These are phyloP conservation scores for Macroramphosus scolopax DNA, from an alignment of 2,797 vertebrate genomes.

Conservation along the genomic window DNA sequence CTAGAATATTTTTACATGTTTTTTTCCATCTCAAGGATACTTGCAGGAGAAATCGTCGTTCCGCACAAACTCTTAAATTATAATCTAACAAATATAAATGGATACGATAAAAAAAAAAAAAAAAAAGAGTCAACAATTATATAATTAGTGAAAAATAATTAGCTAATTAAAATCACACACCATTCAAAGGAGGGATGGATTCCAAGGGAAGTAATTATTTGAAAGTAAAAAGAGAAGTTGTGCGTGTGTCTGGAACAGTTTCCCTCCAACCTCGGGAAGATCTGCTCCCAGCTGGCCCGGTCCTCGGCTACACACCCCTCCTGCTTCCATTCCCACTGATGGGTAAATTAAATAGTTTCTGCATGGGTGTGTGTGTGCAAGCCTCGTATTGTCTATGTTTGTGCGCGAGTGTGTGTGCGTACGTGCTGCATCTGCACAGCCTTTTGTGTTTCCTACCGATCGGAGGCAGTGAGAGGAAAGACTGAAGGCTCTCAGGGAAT, in stretches of 20 bases:
- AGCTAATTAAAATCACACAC: slow-evolving; percentile 5
- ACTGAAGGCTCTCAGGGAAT: slow-evolving; percentile 45
- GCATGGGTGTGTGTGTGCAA: slow-evolving; percentile 6
- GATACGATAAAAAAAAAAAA: background rate
- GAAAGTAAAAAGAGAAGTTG: background rate
- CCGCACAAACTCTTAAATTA: background rate
- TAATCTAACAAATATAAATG: slow-evolving; percentile 1
- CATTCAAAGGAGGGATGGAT: slow-evolving; percentile 1
- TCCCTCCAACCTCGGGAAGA: slow-evolving; percentile 30
- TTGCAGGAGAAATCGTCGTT: no score
- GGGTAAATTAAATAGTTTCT: slow-evolving; percentile 35
- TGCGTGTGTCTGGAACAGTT: slow-evolving; percentile 21
- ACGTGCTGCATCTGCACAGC: slow-evolving; percentile 4
- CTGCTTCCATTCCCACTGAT: slow-evolving; percentile 32
- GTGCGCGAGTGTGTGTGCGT: slow-evolving; percentile 1
- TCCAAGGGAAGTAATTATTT: slow-evolving; percentile 3
- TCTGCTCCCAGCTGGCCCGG: slow-evolving; percentile 25
- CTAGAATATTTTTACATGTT: no score
- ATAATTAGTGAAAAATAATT: slow-evolving; percentile 2
- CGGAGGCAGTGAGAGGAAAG: slow-evolving; percentile 26
- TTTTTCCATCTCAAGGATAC: background rate
- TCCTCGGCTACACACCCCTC: slow-evolving; percentile 16
- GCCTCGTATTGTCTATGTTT: slow-evolving; percentile 2
- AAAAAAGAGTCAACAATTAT: background rate
- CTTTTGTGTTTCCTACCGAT: slow-evolving; percentile 27